A percentile compares a stretch with the other conserved stretches of the same genome.
Evolutionary conservation across 2,888 invertebrate species (phyloP).

Genomic region (Frankliniella intonsa): DNA sequence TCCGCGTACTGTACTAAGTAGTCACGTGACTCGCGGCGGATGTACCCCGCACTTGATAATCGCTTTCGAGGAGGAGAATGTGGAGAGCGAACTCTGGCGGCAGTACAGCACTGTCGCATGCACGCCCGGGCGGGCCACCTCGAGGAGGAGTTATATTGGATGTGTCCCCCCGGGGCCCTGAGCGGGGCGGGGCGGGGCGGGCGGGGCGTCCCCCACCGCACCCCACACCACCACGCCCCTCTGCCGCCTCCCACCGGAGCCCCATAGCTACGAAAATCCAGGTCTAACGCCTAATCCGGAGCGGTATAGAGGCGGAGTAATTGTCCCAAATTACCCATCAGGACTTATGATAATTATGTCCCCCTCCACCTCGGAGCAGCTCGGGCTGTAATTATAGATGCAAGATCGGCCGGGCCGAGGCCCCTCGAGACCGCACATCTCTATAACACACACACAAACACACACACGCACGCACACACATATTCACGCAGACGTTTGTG

Average conservation of each 20-base stretch:
- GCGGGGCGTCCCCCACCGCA: neutral
- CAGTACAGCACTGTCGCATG: too few species aligned
- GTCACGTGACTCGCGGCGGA: too few species aligned
- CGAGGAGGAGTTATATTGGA: neutral
- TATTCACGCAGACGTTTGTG: neutral
- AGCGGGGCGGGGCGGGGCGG: neutral
- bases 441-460: conserved; percentile 20
- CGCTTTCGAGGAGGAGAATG: too few species aligned
- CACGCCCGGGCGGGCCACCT: neutral
- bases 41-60: too few species aligned
- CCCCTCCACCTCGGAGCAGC: neutral
- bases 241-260: neutral
- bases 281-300: conserved; percentile 22
- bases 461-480: neutral
- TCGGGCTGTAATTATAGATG: conserved; percentile 16
- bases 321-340: conserved; percentile 26
- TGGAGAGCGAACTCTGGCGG: too few species aligned
- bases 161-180: neutral
- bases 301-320: conserved; percentile 26
- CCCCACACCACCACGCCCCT: neutral
- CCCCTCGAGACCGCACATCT: conserved; percentile 21
- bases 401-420: conserved; percentile 10
- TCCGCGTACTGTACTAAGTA: too few species aligned
- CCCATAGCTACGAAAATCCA: conserved; percentile 11
- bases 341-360: conserved; percentile 23